Evolutionary conservation across 2,888 invertebrate species (phyloP).

Genomic region (Himalopsyche tibetana): DNA sequence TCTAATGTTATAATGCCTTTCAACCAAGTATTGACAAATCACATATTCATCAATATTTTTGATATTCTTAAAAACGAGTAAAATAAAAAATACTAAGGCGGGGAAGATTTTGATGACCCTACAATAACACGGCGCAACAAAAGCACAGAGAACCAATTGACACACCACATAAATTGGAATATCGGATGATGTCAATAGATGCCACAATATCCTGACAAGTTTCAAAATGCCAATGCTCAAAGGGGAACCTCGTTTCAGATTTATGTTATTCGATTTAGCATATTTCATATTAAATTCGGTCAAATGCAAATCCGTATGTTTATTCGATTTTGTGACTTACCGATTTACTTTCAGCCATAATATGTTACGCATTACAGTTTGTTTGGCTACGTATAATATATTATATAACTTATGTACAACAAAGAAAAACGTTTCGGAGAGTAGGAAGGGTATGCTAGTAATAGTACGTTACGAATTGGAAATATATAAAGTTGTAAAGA

Average conservation of each 20-base stretch:
- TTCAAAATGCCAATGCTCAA: slow-evolving; percentile 17
- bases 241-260: background rate
- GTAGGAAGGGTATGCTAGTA: no score
- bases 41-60: background rate
- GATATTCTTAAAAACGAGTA: background rate
- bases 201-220: slow-evolving; percentile 29
- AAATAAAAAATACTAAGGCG: background rate
- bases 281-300: background rate
- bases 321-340: no score
- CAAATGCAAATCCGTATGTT: background rate
- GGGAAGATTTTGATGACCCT: background rate
- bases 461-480: no score
- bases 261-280: slow-evolving; percentile 26
- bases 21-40: no score
- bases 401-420: no score
- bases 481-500: no score
- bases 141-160: slow-evolving; percentile 2
- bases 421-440: no score
- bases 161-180: slow-evolving; percentile 27
- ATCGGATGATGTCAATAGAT: slow-evolving; percentile 34
- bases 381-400: no score
- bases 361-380: no score
- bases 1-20: no score
- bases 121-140: slow-evolving; percentile 6
- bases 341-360: no score